These are phyloP conservation scores for Choristoneura fumiferana DNA, from an alignment of 1,140 invertebrate species.

Conservation along the genomic window DNA sequence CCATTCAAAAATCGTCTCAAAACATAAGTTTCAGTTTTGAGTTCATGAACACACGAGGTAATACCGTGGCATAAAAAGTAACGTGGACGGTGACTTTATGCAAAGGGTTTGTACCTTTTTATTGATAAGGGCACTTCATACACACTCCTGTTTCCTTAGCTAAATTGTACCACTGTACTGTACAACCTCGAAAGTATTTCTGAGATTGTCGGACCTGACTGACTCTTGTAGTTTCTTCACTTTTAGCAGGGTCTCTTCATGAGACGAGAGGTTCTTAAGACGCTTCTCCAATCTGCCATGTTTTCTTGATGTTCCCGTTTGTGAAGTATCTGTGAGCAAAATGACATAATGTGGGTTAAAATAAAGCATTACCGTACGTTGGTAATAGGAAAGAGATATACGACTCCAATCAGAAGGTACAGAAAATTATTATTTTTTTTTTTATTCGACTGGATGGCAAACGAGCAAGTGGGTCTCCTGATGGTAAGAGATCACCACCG, in stretches of 20 bases:
- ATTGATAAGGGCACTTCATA: too few relatives aligned
- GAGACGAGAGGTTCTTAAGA: conserved; percentile 5
- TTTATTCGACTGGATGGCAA: too few relatives aligned
- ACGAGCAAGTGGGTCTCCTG: too few relatives aligned
- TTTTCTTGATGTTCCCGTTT: neutral
- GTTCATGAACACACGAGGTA: neutral
- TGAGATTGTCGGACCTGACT: conserved; percentile 23
- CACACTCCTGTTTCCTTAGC: too few relatives aligned
- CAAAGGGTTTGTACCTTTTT: too few relatives aligned
- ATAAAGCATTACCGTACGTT: neutral
- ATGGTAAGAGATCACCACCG: too few relatives aligned
- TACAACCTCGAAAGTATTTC: conserved; percentile 21
- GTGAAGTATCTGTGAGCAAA: neutral
- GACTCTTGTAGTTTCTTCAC: conserved; percentile 25
- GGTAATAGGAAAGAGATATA: too few relatives aligned
- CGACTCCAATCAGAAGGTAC: too few relatives aligned
- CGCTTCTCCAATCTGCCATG: conserved; percentile 18
- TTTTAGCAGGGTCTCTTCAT: conserved; percentile 24
- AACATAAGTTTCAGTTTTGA: too few relatives aligned
- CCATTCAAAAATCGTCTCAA: neutral
- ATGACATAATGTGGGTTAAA: neutral
- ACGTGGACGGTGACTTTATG: too few relatives aligned
- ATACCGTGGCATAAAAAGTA: too few relatives aligned
- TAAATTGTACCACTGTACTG: neutral
- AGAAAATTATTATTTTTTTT: too few relatives aligned